Percentiles rank a stretch among this genome's conserved stretches.
Evolutionary conservation across 2,888 invertebrate species (phyloP).

Genomic region (Campaea margaritaria): DNA sequence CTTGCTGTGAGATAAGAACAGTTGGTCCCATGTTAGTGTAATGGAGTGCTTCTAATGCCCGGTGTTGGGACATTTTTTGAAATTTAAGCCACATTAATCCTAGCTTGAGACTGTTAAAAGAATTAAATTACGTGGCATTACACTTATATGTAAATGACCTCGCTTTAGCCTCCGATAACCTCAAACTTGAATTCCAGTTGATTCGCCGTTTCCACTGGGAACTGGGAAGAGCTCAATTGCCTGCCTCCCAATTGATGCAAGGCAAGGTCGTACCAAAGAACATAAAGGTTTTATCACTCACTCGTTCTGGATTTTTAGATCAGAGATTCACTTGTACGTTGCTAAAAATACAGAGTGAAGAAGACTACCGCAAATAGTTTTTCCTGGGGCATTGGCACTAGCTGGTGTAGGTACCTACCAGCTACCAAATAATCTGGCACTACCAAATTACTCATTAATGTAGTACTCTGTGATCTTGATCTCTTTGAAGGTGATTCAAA

Average conservation of each 20-base stretch:
- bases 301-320: conserved; percentile 24
- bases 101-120: conserved; percentile 1
- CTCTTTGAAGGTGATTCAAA: conserved; percentile 31
- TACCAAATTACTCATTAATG: conserved; percentile 7
- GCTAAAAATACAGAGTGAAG: neutral
- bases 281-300: conserved; percentile 26
- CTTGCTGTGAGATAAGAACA: conserved; percentile 20
- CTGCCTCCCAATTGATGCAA: conserved; percentile 40
- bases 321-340: neutral
- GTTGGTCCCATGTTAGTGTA: conserved; percentile 7
- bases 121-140: neutral
- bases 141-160: neutral
- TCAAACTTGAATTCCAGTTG: conserved; percentile 42
- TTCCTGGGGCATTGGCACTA: too few relatives aligned
- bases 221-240: conserved; percentile 48
- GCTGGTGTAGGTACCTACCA: neutral
- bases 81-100: too few relatives aligned
- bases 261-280: conserved; percentile 38
- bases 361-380: neutral
- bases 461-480: conserved; percentile 22
- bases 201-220: conserved; percentile 34
- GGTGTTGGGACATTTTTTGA: neutral
- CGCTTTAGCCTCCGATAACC: conserved; percentile 27
- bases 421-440: neutral
- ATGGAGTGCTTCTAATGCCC: neutral